A percentile compares a stretch with the other conserved stretches of the same genome.
phyloP scores from a whole-genome alignment of 2,797 vertebrate genomes.

The Protonibea diacanthus region DNA sequence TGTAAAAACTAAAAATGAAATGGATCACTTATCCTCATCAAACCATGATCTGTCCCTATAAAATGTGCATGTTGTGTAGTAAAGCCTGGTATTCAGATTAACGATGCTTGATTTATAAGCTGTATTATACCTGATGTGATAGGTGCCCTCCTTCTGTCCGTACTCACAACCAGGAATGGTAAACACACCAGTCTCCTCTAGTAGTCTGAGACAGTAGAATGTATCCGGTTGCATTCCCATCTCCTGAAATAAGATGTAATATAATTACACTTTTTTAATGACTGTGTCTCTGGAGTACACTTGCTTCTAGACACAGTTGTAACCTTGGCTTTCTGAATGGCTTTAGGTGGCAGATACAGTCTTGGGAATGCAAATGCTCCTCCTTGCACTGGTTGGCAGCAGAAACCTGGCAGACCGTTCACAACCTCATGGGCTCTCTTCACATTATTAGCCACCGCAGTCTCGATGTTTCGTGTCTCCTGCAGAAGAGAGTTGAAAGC shows the following conservation, averaged over 20 bases:
- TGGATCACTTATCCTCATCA: neutral
- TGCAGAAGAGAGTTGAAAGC: constrained; percentile 40
- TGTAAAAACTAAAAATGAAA: neutral
- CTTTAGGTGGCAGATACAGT: constrained; percentile 75
- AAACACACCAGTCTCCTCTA: constrained; percentile 82
- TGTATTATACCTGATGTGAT: constrained; percentile 82
- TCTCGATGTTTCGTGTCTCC: constrained; percentile 75
- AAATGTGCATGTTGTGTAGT: neutral
- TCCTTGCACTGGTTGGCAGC: constrained; percentile 77
- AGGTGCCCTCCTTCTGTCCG: constrained; percentile 76
- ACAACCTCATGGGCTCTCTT: constrained; percentile 64
- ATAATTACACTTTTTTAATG: neutral
- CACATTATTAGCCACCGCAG: constrained; percentile 57
- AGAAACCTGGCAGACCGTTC: constrained; percentile 72
- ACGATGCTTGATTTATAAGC: neutral
- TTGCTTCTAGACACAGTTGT: neutral
- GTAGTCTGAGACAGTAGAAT: constrained; percentile 81
- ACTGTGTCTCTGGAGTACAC: neutral
- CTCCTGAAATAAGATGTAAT: constrained; percentile 63
- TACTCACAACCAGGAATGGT: constrained; percentile 73
- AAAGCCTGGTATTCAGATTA: neutral
- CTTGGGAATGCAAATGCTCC: constrained; percentile 79
- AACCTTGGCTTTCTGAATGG: constrained; percentile 81
- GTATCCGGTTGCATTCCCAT: constrained; percentile 77
- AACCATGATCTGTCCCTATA: neutral